phyloP scores from a whole-genome alignment of 2,113 vertebrate genomes.

The Sapajus apella region DNA sequence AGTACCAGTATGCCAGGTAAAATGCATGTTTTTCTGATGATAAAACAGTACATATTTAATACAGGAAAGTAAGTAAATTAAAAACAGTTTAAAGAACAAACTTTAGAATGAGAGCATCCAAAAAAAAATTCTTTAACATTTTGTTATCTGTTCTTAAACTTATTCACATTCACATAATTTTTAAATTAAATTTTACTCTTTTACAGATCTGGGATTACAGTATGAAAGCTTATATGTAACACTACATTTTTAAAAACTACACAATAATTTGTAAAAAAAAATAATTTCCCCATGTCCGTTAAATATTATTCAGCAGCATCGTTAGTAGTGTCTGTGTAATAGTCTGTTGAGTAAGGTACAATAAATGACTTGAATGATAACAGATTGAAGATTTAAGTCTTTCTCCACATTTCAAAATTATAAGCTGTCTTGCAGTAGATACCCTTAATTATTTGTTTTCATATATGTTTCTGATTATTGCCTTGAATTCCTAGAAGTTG shows the following conservation, averaged over 20 bases:
- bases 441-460: background rate
- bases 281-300: background rate
- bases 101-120: background rate
- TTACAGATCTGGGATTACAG: background rate
- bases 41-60: background rate
- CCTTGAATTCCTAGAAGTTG: background rate
- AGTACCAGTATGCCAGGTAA: background rate
- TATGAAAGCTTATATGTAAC: background rate
- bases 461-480: slow-evolving; percentile 1
- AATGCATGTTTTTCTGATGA: background rate
- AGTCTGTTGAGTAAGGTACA: background rate
- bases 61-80: background rate
- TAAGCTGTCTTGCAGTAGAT: background rate
- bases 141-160: background rate
- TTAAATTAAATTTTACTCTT: slow-evolving; percentile 18
- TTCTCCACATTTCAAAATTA: slow-evolving; percentile 4
- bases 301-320: background rate
- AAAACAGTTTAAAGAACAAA: background rate
- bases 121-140: background rate
- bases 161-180: background rate
- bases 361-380: slow-evolving; percentile 13
- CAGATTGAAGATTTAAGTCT: background rate
- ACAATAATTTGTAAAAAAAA: background rate
- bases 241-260: background rate
- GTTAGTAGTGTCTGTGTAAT: background rate